Conservation (phyloP, 1,140 invertebrate species). For the Drosophila suzukii region DNA sequence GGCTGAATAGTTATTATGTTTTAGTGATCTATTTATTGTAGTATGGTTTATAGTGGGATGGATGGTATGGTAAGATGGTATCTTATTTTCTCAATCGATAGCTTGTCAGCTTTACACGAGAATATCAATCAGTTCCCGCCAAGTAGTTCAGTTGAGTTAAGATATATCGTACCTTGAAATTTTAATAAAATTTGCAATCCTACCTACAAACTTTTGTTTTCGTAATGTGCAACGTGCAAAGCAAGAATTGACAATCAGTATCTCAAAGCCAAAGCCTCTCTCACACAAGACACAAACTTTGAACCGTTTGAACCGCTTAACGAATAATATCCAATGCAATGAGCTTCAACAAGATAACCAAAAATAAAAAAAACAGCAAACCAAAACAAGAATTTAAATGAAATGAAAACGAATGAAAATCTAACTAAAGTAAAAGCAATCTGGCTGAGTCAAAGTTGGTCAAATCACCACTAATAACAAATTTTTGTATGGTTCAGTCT, state of each 20-base stretch:
- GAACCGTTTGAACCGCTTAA: conserved; percentile 49
- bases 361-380: conserved; percentile 21
- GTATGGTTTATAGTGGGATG: not conserved
- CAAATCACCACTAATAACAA: conserved; percentile 88
- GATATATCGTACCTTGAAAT: conserved; percentile 2
- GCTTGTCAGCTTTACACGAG: not conserved
- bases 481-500: conserved; percentile 89
- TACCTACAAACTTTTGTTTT: conserved; percentile 33
- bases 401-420: conserved; percentile 20
- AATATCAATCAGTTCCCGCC: not conserved
- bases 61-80: too few species aligned
- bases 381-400: conserved; percentile 20
- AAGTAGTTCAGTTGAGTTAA: conserved; percentile 27
- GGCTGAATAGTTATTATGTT: too few species aligned
- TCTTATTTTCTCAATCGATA: not conserved
- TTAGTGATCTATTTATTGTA: not conserved
- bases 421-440: conserved; percentile 82
- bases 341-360: conserved; percentile 57
- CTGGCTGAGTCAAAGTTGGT: conserved; percentile 87
- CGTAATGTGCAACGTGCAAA: conserved; percentile 44
- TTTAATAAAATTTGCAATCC: conserved; percentile 18
- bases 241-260: conserved; percentile 31
- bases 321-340: conserved; percentile 81
- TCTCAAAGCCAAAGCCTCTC: conserved; percentile 44
- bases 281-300: conserved; percentile 54